Base-by-base conservation (phyloP, 2,113 vertebrate genomes). In the Takifugu bimaculatus region DNA sequence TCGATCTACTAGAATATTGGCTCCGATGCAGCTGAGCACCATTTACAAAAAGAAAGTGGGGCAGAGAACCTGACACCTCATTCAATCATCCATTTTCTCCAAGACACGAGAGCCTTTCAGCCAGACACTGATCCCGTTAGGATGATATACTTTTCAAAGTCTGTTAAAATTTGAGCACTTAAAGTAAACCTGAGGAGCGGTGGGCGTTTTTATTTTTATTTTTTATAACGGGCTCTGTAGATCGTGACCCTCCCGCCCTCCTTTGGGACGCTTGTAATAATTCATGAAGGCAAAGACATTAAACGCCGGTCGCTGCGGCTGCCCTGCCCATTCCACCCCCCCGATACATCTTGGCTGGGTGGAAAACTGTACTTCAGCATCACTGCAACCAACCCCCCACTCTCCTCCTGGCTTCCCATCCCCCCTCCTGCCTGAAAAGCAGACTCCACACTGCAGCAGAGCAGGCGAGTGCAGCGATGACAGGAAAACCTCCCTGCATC, bases 401-500 rank as follows among this genome's bases (percentile, higher is more conserved):
- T 44, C 43, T 53, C 49, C 48, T 66, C 50, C 45, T 59, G 52
- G 55, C 50, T 49, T 74, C 78, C 72, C 81, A 59, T 62, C 80
- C 70, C 72, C 80, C 82, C 68, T 68, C 74, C 48, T 80, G 79
- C 72, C 67, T 83, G 80, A 74, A 72, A 83, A 76, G 87, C 75
- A 79, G 63, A 74, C 76, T 82, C 55, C 78, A 70, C 82, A 85
- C 83, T 88, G 86, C 86, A 88, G 83, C 73, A 88, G 55, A 86
- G 80, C 80, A 65, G 60, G 35, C 35, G 11, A 39, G 7, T 81
- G 83, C 85, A 83, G 76, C 54, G 63, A 78, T 69, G 29, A 57
- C 60, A 64, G 61, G 60, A 74, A 85, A 75, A 67, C 69, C 73
- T 80, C 57, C 68, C 58, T 74, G 35, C 35, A 39, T 39, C 35